Base-by-base conservation (phyloP, 2,888 invertebrate species). In the Xestia ashworthii region DNA sequence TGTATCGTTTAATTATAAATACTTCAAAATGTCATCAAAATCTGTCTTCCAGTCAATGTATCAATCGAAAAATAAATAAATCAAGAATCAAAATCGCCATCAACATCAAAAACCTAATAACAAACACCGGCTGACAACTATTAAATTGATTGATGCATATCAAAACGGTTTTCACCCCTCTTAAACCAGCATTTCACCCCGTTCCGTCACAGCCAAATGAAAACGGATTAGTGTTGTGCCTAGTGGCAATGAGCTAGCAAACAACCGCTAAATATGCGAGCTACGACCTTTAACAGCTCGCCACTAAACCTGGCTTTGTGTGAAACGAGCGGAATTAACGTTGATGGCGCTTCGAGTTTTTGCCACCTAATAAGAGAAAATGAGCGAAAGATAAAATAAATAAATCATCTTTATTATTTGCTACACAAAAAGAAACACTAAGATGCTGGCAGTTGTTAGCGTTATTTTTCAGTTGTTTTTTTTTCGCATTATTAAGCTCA, bases 251-350 rank as follows among this genome's bases (percentile, higher is more conserved):
- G 82, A 75, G 78, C 81, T 76, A 60, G 46, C 75, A 84, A 85
- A 82, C 74, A 74, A 60, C 82, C 70, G 46, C 83, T 85, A 85
- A 84, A 85, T 84, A 84, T 84, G 78, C 85, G 69, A 71, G 76
- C 44, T 68, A 53, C 65, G 71, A 78, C 85, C 82, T 84, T 75
- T 85, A 85, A 70, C 75, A 70, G 78, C 55, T 65, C 72, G 9
- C 70, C 83, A 71, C 72, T 85, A 82, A 84, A 76, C 62, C 85
- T 67, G 67, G 82, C 83, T 84, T 82, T 84, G 83, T 84, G 85
- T 82, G 64, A 78, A 74, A 67, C 64, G 78, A 73, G 82, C 70
- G 53, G 65, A 75, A 82, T 78, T 74, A 81, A 85, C 74, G 78
- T 44, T 85, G 67, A 78, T 82, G 60, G 32, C 38, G 62, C 41